phyloP scores from a whole-genome alignment of 2,797 vertebrate species.

The Myotis myotis region DNA sequence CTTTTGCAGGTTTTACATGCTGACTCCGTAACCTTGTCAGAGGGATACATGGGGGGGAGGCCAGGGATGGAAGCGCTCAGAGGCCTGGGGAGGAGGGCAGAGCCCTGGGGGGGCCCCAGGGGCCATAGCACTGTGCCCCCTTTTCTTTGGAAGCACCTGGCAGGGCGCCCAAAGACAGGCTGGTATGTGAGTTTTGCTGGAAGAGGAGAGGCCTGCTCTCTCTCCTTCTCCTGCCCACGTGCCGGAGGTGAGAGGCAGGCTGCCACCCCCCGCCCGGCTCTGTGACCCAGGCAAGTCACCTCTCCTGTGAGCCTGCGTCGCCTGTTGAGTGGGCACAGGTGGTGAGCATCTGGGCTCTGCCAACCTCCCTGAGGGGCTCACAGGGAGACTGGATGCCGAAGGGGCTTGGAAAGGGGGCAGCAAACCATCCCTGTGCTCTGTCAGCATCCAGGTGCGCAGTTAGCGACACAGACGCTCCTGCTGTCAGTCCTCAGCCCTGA shows the following conservation, averaged over 20 bases:
- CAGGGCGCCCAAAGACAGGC: neutral
- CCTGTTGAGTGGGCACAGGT: neutral
- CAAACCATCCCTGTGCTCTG: fast-evolving
- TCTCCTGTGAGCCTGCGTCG: neutral
- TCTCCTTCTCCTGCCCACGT: neutral
- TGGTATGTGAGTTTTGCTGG: neutral
- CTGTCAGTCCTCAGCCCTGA: fast-evolving
- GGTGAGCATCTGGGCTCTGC: neutral
- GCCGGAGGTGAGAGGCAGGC: neutral
- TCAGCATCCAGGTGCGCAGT: fast-evolving
- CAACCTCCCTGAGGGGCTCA: neutral
- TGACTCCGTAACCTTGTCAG: slow-evolving; percentile 72
- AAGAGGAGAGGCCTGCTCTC: neutral
- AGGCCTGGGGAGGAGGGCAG: neutral
- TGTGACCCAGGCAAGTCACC: neutral
- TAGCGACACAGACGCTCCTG: neutral
- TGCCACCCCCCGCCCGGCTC: neutral
- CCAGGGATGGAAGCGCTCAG: neutral
- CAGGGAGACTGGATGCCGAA: neutral
- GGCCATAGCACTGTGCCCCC: neutral
- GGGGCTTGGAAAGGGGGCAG: neutral
- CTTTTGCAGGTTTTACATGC: slow-evolving; percentile 72
- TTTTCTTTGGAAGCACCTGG: neutral
- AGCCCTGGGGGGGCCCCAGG: neutral
- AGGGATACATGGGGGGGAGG: neutral